These are phyloP conservation scores for Reticulitermes speratus DNA, from an alignment of 1,140 invertebrate genomes.

Conservation along the genomic window DNA sequence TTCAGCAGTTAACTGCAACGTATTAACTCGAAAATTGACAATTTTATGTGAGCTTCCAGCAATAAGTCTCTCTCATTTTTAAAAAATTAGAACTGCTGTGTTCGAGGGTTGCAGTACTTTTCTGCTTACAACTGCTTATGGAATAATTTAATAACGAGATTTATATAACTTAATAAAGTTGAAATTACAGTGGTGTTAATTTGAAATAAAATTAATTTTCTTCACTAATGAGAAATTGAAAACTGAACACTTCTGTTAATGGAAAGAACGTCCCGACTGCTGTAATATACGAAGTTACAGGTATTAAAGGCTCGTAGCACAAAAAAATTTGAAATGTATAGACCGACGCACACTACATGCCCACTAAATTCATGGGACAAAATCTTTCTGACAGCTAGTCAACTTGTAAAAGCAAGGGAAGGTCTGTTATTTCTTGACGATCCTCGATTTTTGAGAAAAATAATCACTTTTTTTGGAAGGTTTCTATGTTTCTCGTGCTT, in stretches of 20 bases:
- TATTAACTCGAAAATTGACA: not conserved
- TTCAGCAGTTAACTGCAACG: no score
- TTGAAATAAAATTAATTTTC: constrained; percentile 20
- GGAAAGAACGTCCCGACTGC: not conserved
- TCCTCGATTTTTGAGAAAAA: no score
- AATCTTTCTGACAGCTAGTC: no score
- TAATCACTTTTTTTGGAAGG: no score
- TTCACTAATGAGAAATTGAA: not conserved
- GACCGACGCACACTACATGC: no score
- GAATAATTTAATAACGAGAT: not conserved
- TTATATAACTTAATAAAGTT: not conserved
- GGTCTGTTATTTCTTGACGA: no score
- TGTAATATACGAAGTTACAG: no score
- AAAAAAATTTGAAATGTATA: no score
- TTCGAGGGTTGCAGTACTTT: not conserved
- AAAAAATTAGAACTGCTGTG: not conserved
- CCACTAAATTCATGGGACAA: no score
- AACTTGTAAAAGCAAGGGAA: no score
- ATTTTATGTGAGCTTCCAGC: not conserved
- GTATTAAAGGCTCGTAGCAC: no score
- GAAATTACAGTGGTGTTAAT: not conserved
- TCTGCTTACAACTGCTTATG: not conserved
- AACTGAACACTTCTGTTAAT: not conserved
- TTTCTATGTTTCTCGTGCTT: no score
- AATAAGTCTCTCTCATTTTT: not conserved